phyloP scores from a whole-genome alignment of 2,797 vertebrate genomes.

The Sitta carolinensis region DNA sequence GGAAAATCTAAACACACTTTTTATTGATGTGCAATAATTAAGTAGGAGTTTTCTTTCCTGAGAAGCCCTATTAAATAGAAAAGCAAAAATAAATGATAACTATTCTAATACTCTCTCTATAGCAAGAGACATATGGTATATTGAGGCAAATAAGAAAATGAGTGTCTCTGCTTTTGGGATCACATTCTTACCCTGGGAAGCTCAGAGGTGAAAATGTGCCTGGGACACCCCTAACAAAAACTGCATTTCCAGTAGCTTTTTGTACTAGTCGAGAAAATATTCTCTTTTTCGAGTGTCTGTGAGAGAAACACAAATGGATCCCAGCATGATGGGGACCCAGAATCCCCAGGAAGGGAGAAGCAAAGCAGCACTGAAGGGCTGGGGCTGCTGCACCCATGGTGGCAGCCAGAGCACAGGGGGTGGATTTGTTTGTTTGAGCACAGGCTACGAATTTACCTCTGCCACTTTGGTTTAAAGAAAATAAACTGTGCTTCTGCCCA shows the following conservation, averaged over 20 bases:
- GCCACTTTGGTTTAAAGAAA: conserved; percentile 44
- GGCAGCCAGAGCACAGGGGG: neutral
- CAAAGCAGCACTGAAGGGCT: neutral
- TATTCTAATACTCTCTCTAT: neutral
- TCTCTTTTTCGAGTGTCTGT: neutral
- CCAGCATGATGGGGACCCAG: rapidly evolving
- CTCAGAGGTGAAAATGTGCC: neutral
- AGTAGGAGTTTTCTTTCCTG: neutral
- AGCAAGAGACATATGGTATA: rapidly evolving
- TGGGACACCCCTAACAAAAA: neutral
- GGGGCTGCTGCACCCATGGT: neutral
- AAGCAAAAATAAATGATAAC: neutral
- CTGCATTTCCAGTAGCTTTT: neutral
- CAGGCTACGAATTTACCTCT: conserved; percentile 25
- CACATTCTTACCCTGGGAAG: neutral
- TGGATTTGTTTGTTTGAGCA: conserved; percentile 30
- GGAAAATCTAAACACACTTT: neutral
- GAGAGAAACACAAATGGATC: neutral
- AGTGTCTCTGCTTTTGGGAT: neutral
- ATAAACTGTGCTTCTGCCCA: conserved; percentile 59
- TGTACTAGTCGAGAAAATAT: neutral
- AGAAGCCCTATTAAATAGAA: neutral
- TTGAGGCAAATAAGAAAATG: neutral
- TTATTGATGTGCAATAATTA: neutral
- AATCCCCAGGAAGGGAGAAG: neutral